A percentile compares a stretch with the other conserved stretches of the same genome.
phyloP scores from a whole-genome alignment of 2,113 vertebrate genomes.

The Macrotus californicus region DNA sequence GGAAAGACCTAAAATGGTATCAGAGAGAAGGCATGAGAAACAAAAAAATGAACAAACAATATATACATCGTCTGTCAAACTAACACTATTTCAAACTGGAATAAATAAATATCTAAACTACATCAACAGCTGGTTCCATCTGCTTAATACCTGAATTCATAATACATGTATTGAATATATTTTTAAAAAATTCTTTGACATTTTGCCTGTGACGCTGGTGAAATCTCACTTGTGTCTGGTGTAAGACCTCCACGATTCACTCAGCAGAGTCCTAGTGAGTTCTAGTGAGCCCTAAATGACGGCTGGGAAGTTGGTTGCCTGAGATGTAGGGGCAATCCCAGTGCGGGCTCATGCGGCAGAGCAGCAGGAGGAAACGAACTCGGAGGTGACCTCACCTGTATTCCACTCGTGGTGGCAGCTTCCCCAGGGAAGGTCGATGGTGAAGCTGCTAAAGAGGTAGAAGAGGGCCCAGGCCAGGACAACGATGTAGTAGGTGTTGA shows the following conservation, averaged over 20 bases:
- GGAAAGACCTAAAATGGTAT: background rate
- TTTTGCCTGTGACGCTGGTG: background rate
- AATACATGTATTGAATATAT: background rate
- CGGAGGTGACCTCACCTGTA: slow-evolving; percentile 81
- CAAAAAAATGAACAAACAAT: background rate
- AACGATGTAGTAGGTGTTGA: slow-evolving; percentile 95
- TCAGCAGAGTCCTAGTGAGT: background rate
- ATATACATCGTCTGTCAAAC: background rate
- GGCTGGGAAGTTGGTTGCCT: too few species aligned
- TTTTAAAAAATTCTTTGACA: background rate
- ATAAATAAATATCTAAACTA: background rate
- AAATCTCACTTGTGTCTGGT: background rate
- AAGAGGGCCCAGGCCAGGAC: slow-evolving; percentile 96
- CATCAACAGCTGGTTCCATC: background rate
- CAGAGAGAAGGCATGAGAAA: slow-evolving; percentile 19
- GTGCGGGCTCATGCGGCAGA: accelerated
- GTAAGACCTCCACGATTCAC: background rate
- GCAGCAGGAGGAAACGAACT: background rate
- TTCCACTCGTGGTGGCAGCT: slow-evolving; percentile 95
- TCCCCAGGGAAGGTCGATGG: slow-evolving; percentile 91
- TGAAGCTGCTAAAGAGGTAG: slow-evolving; percentile 92
- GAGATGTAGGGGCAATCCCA: background rate
- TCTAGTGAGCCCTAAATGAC: background rate
- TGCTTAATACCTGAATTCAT: background rate
- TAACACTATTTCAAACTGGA: background rate